phyloP scores from a whole-genome alignment of 2,797 vertebrate species.

The Gymnoscopelus microlampas region DNA sequence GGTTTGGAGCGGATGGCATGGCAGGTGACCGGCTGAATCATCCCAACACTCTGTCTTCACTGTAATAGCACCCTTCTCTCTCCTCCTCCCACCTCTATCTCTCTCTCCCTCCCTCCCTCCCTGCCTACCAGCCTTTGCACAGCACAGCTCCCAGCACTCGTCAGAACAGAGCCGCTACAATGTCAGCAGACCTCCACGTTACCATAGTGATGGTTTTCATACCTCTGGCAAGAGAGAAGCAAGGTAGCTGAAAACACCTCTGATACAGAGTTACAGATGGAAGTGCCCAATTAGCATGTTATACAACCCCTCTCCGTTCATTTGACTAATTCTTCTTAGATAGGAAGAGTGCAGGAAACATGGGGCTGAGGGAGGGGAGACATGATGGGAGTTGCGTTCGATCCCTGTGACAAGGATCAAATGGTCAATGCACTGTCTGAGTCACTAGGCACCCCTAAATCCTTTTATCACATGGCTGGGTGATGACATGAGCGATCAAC shows the following conservation, averaged over 20 bases:
- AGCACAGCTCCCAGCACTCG: slow-evolving; percentile 72
- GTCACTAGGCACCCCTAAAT: no score
- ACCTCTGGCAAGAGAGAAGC: slow-evolving; percentile 46
- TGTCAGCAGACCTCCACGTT: slow-evolving; percentile 73
- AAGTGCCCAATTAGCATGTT: slow-evolving; percentile 40
- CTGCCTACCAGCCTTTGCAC: slow-evolving; percentile 36
- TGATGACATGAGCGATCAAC: no score
- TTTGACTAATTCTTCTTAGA: no score
- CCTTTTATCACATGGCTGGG: no score
- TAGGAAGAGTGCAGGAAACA: no score
- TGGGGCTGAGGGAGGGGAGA: no score
- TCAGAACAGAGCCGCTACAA: slow-evolving; percentile 73
- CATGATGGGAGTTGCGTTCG: not conserved
- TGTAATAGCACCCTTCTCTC: slow-evolving; percentile 64
- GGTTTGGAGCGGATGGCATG: slow-evolving; percentile 56
- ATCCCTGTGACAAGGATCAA: no score
- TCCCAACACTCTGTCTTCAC: slow-evolving; percentile 64
- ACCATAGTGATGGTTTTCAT: slow-evolving; percentile 74
- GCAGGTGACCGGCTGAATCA: slow-evolving; percentile 74
- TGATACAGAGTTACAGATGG: slow-evolving; percentile 48
- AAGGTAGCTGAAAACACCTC: slow-evolving; percentile 57
- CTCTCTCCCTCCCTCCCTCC: slow-evolving; percentile 17
- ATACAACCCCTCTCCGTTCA: not conserved
- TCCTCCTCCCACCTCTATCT: slow-evolving; percentile 64
- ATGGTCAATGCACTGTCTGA: no score